Evolutionary conservation across 2,888 invertebrate species (phyloP).

Genomic region (Linnaemya vulpina): DNA sequence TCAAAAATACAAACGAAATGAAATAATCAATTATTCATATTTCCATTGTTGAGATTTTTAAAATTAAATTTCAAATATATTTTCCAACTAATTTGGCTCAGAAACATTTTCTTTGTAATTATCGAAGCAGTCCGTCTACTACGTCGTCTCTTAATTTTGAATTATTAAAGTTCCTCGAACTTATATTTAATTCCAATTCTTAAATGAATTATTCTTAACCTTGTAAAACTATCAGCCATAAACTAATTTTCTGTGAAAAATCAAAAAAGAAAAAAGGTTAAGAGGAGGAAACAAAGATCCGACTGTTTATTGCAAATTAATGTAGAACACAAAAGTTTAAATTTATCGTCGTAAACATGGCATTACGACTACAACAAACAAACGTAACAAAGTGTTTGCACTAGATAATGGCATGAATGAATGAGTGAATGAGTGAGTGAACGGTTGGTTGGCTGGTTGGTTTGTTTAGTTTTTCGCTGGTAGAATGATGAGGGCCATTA

Average conservation of each 20-base stretch:
- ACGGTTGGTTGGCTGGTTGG: slow-evolving; percentile 17
- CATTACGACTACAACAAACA: background rate
- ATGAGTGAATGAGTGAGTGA: slow-evolving; percentile 3
- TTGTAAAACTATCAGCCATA: slow-evolving; percentile 63
- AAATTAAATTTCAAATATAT: no score
- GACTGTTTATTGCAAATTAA: slow-evolving; percentile 39
- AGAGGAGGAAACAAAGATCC: background rate
- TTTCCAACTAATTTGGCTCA: no score
- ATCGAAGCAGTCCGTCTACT: no score
- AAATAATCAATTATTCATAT: no score
- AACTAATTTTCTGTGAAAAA: slow-evolving; percentile 23
- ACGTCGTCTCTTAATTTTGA: no score
- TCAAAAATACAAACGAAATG: no score
- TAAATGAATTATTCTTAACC: slow-evolving; percentile 58
- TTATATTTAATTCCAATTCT: slow-evolving; percentile 14
- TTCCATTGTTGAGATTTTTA: no score
- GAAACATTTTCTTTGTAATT: no score
- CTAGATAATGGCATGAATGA: slow-evolving; percentile 7
- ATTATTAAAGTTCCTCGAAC: no score
- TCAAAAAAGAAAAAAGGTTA: background rate
- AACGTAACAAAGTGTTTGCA: slow-evolving; percentile 39
- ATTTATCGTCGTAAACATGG: slow-evolving; percentile 14
- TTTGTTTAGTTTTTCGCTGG: background rate
- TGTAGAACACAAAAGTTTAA: slow-evolving; percentile 54
- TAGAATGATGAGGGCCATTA: slow-evolving; percentile 14